Conservation (phyloP, 2,113 vertebrate genomes). For the Cettia cetti region DNA sequence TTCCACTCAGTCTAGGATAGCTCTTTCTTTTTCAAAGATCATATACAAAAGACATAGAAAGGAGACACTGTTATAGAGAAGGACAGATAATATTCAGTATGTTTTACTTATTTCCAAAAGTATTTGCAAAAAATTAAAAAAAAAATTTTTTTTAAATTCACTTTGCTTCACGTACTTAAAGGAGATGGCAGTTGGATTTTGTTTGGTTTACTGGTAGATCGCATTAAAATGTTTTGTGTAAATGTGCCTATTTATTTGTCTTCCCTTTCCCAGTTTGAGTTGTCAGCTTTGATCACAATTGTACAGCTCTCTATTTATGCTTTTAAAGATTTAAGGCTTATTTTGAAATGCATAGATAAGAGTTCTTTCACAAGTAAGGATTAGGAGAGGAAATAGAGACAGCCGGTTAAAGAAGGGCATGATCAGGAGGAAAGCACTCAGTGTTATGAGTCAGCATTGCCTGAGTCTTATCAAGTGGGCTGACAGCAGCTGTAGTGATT, state of each 20-base stretch:
- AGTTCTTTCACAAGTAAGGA: background rate
- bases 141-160: background rate
- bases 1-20: background rate
- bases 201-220: background rate
- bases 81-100: background rate
- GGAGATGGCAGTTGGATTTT: background rate
- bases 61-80: background rate
- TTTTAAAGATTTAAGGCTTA: background rate
- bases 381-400: background rate
- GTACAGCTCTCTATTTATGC: background rate
- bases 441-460: slow-evolving; percentile 8
- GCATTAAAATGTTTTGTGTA: background rate
- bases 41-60: background rate
- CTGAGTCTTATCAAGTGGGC: background rate
- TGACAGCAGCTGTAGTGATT: background rate
- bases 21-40: background rate
- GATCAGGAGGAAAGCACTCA: background rate
- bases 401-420: background rate
- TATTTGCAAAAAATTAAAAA: background rate
- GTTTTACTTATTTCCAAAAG: background rate
- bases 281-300: background rate
- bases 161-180: fast-evolving
- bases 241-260: background rate
- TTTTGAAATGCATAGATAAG: background rate
- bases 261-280: background rate